Evolutionary conservation across 2,888 invertebrate genomes (phyloP), one percentile per base, ranked within the genome.

Genomic region (Ochropacha duplaris): DNA sequence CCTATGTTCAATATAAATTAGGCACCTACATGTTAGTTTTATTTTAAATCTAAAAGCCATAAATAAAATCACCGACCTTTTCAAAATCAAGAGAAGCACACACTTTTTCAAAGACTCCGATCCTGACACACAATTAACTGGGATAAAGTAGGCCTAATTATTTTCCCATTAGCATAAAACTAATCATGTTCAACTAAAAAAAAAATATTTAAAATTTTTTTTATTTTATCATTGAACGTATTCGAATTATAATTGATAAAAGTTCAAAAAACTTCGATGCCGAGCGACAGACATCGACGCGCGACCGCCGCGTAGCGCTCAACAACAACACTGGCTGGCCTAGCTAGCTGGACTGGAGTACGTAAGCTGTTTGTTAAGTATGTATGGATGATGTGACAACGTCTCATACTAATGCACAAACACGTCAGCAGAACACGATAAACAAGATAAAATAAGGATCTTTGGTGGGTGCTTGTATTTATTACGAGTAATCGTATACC

Each of bases 241-340:
- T n/a, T n/a, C 6, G 5, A n/a, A 4, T n/a, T n/a, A n/a, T 9
- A 44, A 6, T 6, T 16, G 1, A 39, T 9, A 19, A 19, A 16
- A 1, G 19, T 12, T 44, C 0, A 19, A 9, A 19, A 44, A 44
- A 44, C 19, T 16, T 6, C 44, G 44, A 44, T 19, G 44, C 19
- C 19, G 19, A 19, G 19, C 2, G 1, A 19, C n/a, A 0, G 16
- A 22, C 49, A 22, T 4, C 26, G 16, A 36, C 36, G 58, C 67
- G 57, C 73, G 69, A 62, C 74, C 71, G 65, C 54, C 52, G 36
- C 62, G 60, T 50, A 56, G 61, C 59, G 36, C 55, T 59, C 65
- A 34, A 60, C 54, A 62, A 69, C 61, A 66, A 69, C 64, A 73
- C 73, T 75, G n/a, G n/a, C n/a, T n/a, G n/a, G n/a, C n/a, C n/a